phyloP scores from a whole-genome alignment of 2,797 vertebrate species.

The Merluccius polli region DNA sequence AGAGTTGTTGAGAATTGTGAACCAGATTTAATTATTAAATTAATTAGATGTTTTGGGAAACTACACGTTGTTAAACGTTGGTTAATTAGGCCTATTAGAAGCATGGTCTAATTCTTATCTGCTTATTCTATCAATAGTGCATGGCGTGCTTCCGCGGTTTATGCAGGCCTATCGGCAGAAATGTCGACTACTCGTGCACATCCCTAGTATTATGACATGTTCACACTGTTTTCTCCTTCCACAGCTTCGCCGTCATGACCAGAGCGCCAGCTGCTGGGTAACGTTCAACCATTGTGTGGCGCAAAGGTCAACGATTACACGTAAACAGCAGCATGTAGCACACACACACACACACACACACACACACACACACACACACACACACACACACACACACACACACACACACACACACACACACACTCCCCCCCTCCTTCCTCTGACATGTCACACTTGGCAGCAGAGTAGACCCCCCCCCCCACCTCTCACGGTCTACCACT shows the following conservation, averaged over 20 bases:
- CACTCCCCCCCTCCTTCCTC: constrained; percentile 10
- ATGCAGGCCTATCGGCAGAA: too few species aligned
- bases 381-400: not conserved
- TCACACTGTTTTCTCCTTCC: constrained; percentile 46
- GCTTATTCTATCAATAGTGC: too few species aligned
- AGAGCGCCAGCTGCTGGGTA: constrained; percentile 28
- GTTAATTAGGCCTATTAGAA: too few species aligned
- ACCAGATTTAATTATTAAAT: too few species aligned
- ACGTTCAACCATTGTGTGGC: constrained; percentile 43
- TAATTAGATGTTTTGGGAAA: too few species aligned
- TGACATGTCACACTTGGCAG: not conserved
- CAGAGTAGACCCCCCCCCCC: not conserved
- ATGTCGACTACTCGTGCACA: too few species aligned
- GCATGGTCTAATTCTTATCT: too few species aligned
- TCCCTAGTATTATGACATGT: constrained; percentile 2
- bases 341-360: not conserved
- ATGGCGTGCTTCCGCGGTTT: too few species aligned
- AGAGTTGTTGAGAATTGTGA: too few species aligned
- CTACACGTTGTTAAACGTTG: too few species aligned
- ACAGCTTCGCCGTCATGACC: constrained; percentile 56
- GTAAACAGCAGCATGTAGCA: constrained; percentile 33
- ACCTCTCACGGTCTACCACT: not conserved
- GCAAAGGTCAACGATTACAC: constrained; percentile 62
- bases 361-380: not conserved
- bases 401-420: too few species aligned